Evolutionary conservation across 1,140 invertebrate genomes (phyloP).

Genomic region (Choristoneura fumiferana): DNA sequence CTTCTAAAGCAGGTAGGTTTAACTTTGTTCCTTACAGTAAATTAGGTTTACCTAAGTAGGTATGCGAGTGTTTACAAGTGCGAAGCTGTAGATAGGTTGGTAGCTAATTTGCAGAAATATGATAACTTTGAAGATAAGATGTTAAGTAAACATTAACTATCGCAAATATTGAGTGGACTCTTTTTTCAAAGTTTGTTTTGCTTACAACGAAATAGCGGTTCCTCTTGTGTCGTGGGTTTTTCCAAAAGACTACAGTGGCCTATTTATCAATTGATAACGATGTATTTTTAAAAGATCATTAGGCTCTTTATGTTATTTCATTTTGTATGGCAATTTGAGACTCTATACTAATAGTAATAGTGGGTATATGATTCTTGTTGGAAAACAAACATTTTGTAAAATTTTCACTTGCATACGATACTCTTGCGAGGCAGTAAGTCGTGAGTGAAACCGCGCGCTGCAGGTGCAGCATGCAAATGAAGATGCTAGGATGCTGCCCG

Average conservation of each 20-base stretch:
- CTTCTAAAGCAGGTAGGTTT: too few species aligned
- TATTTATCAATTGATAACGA: constrained; percentile 6
- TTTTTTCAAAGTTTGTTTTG: constrained; percentile 4
- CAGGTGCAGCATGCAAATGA: constrained; percentile 42
- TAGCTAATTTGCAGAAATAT: too few species aligned
- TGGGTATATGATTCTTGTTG: neutral
- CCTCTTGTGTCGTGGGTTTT: neutral
- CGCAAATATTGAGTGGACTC: neutral
- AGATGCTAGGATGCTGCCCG: constrained; percentile 15
- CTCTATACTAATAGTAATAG: neutral
- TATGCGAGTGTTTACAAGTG: too few species aligned
- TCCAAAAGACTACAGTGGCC: neutral
- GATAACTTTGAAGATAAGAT: too few species aligned
- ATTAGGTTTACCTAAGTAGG: too few species aligned
- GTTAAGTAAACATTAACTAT: too few species aligned
- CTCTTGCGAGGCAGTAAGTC: constrained; percentile 24
- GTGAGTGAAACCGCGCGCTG: constrained; percentile 32
- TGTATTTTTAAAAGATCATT: neutral
- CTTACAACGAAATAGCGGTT: neutral
- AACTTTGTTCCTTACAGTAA: too few species aligned
- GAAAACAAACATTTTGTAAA: neutral
- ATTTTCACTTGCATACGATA: neutral
- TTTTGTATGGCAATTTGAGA: neutral
- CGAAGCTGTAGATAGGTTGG: too few species aligned
- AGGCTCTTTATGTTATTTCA: neutral